Base-by-base conservation (phyloP, 2,888 invertebrate species). In the Pandemis corylana region DNA sequence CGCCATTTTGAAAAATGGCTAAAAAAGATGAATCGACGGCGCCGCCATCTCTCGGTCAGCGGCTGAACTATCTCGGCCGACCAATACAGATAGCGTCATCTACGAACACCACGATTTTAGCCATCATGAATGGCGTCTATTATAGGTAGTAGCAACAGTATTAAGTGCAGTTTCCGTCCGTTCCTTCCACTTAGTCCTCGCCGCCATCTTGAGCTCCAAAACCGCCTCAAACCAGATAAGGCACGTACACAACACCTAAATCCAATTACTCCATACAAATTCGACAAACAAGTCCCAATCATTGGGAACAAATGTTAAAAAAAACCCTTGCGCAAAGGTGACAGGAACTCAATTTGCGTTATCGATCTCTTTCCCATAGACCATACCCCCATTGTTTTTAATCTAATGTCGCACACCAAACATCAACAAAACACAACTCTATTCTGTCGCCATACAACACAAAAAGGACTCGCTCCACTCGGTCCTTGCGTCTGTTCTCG, bases 331-430 rank as follows among this genome's bases (percentile, higher is more conserved):
- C 79, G 78, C 77, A 83, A 79, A 81, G 85, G 87, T 88, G 89
- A 86, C 87, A 84, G 84, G 78, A 84, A 85, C 87, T 83, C 89
- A 85, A 88, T 88, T 88, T 84, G 83, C 84, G 79, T 83, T 90
- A 90, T 90, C 87, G 90, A 90, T 89, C 87, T 81, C 36, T 44
- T 65, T 72, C 67, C 71, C 59, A 75, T 71, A 64, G 41, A 74
- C 61, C 44, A 53, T 36, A 66, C 64, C 75, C 79, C 76, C 46
- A 15, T 7, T 20, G 63, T 64, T 68, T 51, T 56, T 15, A 56
- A 53, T 62, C 15, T 66, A 71, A 36, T 42, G 15, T 3, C 15
- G 59, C 5, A 5, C 13, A 5, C 20, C 7, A 28, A 13, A 59
- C 12, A 46, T 20, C 61, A 59, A 15, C 70, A 72, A 80, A 78